These are phyloP conservation scores for Sericinus montela DNA, from an alignment of 2,888 invertebrate species.

Conservation along the genomic window DNA sequence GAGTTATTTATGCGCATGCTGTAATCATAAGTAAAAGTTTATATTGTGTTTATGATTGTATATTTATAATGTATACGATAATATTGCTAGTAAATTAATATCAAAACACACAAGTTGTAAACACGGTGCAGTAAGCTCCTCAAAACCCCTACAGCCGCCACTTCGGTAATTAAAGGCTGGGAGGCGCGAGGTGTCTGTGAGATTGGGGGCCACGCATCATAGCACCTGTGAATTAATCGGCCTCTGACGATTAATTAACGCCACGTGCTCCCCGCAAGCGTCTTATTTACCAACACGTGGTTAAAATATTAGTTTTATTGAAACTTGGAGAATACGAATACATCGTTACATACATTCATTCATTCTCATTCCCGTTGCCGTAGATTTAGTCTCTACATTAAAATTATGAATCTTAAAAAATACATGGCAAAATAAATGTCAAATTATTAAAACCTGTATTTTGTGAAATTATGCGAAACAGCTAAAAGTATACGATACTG, in stretches of 20 bases:
- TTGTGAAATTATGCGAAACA: too few species aligned
- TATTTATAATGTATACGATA: neutral
- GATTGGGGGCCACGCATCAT: slow-evolving; percentile 54
- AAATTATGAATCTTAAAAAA: too few species aligned
- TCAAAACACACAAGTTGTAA: slow-evolving; percentile 1
- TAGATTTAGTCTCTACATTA: too few species aligned
- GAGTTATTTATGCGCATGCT: too few species aligned
- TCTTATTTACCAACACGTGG: slow-evolving; percentile 39
- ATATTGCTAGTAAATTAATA: neutral
- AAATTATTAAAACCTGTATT: too few species aligned
- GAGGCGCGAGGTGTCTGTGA: slow-evolving; percentile 29
- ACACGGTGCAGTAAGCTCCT: slow-evolving; percentile 35
- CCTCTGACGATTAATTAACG: slow-evolving; percentile 70
- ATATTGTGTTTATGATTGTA: too few species aligned
- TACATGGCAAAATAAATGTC: too few species aligned
- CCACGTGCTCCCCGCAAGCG: slow-evolving; percentile 52
- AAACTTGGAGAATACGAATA: neutral
- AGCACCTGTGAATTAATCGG: slow-evolving; percentile 74
- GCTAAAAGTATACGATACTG: too few species aligned
- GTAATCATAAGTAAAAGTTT: too few species aligned
- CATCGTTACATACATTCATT: too few species aligned
- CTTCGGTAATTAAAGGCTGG: slow-evolving; percentile 55
- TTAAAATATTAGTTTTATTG: slow-evolving; percentile 22
- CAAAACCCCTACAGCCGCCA: slow-evolving; percentile 50
- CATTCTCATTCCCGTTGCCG: too few species aligned